phyloP scores from a whole-genome alignment of 2,113 vertebrate species.

The Peromyscus californicus region DNA sequence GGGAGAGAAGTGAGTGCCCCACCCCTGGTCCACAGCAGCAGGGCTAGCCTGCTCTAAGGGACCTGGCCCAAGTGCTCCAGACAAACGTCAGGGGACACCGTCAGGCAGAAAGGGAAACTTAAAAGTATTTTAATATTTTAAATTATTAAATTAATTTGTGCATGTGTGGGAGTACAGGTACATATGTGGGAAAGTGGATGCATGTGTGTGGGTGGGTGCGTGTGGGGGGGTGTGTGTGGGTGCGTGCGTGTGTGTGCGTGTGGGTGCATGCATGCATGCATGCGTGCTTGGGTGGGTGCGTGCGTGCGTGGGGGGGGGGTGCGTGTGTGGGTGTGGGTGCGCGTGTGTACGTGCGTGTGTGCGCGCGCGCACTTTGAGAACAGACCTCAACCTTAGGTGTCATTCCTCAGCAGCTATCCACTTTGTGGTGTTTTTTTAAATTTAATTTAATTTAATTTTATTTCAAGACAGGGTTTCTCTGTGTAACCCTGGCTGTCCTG shows the following conservation, averaged over 20 bases:
- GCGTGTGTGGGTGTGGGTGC: background rate
- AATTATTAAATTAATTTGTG: background rate
- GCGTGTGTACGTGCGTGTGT: too few species aligned
- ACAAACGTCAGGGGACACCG: background rate
- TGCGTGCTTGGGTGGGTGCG: too few species aligned
- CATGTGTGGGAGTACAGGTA: background rate
- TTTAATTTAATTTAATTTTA: background rate
- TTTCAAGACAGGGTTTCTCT: background rate
- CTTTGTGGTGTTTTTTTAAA: too few species aligned
- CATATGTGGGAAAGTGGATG: too few species aligned
- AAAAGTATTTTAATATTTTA: background rate
- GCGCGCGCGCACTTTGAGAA: background rate
- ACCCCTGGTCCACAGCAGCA: too few species aligned
- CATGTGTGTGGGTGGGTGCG: too few species aligned
- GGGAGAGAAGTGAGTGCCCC: slow-evolving; percentile 92
- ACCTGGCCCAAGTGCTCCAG: rapidly evolving
- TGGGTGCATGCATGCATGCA: rapidly evolving
- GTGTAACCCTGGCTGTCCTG: background rate
- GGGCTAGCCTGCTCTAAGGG: background rate
- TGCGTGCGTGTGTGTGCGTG: too few species aligned
- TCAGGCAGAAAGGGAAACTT: background rate
- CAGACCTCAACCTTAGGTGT: background rate
- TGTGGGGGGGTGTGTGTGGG: too few species aligned
- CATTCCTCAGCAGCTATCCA: background rate
- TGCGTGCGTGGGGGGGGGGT: too few species aligned